These are phyloP conservation scores for Drosophila fulvimacula DNA, from an alignment of 2,888 invertebrate species.

Conservation along the genomic window DNA sequence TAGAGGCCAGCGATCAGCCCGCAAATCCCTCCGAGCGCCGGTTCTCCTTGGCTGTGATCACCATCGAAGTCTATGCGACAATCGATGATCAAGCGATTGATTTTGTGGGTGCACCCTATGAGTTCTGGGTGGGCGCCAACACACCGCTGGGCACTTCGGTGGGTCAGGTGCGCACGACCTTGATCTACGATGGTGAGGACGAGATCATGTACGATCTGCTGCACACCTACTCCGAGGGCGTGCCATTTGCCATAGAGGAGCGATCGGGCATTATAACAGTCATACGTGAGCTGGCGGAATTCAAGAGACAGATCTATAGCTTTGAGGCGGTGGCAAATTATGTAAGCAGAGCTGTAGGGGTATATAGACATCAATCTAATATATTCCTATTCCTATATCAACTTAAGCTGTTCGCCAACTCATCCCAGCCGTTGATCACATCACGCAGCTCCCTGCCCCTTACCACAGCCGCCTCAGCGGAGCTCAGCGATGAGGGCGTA, in stretches of 20 bases:
- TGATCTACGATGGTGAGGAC: constrained; percentile 88
- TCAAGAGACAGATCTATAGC: constrained; percentile 89
- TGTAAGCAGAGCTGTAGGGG: constrained; percentile 65
- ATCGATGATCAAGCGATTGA: constrained; percentile 87
- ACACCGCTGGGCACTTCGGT: constrained; percentile 94
- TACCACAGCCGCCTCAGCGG: constrained; percentile 76
- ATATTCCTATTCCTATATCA: neutral
- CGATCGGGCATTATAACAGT: constrained; percentile 94
- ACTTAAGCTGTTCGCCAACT: constrained; percentile 81
- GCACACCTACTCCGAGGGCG: constrained; percentile 95
- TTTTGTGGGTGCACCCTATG: constrained; percentile 93
- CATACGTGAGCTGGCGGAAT: constrained; percentile 90
- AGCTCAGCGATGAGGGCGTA: constrained; percentile 86
- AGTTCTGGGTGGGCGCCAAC: constrained; percentile 95
- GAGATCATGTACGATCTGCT: constrained; percentile 90
- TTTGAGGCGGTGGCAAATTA: constrained; percentile 92
- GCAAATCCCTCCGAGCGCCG: constrained; percentile 93
- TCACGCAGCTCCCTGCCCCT: constrained; percentile 76
- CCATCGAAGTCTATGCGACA: constrained; percentile 89
- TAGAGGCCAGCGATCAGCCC: constrained; percentile 93
- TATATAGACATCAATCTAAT: rapidly evolving
- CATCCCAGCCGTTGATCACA: constrained; percentile 69
- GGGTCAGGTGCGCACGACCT: constrained; percentile 92
- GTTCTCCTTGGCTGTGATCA: constrained; percentile 93
- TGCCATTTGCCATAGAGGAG: constrained; percentile 96